Percentiles rank a stretch among this genome's conserved stretches.
Conservation (phyloP, 2,797 vertebrate species). For the Hydrocynus forskahlii region DNA sequence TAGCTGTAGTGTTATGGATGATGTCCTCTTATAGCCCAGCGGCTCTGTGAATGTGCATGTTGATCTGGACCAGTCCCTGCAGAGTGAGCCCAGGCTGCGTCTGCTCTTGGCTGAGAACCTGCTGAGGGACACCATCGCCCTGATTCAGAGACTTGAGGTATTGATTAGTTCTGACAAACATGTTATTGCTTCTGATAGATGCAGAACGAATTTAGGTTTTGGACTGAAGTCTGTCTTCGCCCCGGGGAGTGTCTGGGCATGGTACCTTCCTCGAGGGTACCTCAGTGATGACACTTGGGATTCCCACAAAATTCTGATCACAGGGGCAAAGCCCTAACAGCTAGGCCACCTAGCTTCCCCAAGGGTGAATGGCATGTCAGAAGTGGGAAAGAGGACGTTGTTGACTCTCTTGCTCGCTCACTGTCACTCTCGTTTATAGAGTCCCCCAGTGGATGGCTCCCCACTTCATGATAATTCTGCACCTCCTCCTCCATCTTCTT, state of each 20-base stretch:
- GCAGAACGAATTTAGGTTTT: not conserved
- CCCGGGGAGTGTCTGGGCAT: too few relatives aligned
- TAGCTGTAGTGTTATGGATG: not conserved
- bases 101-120: constrained; percentile 90
- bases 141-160: constrained; percentile 88
- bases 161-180: not conserved
- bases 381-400: not conserved
- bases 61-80: constrained; percentile 86
- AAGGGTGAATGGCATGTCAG: too few relatives aligned
- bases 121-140: constrained; percentile 85
- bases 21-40: constrained; percentile 69
- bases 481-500: constrained; percentile 55
- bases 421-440: constrained; percentile 60
- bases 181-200: not conserved
- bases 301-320: too few relatives aligned
- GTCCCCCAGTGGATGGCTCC: constrained; percentile 66
- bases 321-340: too few relatives aligned
- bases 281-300: too few relatives aligned
- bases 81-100: constrained; percentile 89
- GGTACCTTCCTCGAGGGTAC: too few relatives aligned
- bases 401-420: not conserved
- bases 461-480: constrained; percentile 69
- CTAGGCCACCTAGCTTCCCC: too few relatives aligned
- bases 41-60: constrained; percentile 91
- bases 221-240: not conserved